phyloP scores from a whole-genome alignment of 53 echinoderm and acorn worm genomes.

The Mesocentrotus franciscanus region DNA sequence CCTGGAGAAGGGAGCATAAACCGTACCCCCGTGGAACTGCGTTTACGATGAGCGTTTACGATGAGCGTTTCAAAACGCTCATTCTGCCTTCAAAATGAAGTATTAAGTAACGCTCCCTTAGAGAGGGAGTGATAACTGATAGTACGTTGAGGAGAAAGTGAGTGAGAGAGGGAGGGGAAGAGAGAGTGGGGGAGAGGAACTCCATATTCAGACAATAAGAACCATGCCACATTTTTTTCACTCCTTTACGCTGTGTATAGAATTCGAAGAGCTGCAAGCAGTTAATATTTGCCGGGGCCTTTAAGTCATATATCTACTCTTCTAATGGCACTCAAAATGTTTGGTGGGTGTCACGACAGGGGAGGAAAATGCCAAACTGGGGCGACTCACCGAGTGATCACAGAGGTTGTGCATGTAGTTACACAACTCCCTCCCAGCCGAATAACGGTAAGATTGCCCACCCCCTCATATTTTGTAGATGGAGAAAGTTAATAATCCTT shows the following conservation, averaged over 20 bases:
- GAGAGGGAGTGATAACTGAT: neutral
- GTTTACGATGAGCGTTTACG: too few species aligned
- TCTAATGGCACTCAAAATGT: neutral
- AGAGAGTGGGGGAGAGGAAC: neutral
- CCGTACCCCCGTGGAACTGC: too few species aligned
- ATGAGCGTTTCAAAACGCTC: too few species aligned
- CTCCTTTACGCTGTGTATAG: neutral
- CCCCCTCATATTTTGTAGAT: neutral
- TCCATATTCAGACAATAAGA: neutral
- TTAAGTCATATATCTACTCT: neutral
- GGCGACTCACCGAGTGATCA: conserved; percentile 9
- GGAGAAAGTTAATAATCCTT: too few species aligned
- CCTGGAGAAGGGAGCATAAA: too few species aligned
- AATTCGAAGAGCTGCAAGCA: conserved; percentile 19
- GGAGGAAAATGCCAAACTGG: neutral
- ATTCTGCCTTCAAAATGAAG: too few species aligned
- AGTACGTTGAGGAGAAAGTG: neutral
- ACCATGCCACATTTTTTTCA: neutral
- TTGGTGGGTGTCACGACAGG: conserved; percentile 26
- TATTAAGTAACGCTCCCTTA: too few species aligned
- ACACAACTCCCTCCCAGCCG: neutral
- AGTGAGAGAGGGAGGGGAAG: neutral
- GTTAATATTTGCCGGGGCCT: neutral
- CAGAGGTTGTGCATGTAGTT: neutral
- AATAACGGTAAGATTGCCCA: neutral